Evolutionary conservation across 1,140 invertebrate species (phyloP).

Genomic region (Alviniconcha marisindica): DNA sequence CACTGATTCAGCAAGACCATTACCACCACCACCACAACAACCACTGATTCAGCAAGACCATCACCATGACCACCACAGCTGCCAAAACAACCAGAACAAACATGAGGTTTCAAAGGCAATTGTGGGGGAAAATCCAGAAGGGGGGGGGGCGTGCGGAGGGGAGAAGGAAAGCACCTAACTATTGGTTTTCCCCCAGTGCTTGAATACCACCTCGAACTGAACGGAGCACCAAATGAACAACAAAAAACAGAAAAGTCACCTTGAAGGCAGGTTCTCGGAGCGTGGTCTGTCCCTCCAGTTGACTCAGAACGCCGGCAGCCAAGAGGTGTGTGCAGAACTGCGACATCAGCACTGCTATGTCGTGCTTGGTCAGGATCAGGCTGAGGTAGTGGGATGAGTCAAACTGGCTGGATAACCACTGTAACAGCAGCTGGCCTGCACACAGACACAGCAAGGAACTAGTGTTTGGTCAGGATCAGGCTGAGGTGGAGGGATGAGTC

Average conservation of each 20-base stretch:
- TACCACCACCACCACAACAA: too few relatives aligned
- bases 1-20: too few relatives aligned
- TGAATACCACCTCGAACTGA: too few relatives aligned
- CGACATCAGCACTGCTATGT: conserved; percentile 84
- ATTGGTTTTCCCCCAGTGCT: too few relatives aligned
- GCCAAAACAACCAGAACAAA: too few relatives aligned
- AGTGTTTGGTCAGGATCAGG: conserved; percentile 80
- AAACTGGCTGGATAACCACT: conserved; percentile 90
- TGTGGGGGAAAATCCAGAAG: too few relatives aligned
- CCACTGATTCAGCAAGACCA: too few relatives aligned
- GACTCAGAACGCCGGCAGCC: conserved; percentile 87
- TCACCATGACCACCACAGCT: too few relatives aligned
- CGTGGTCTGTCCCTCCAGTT: conserved; percentile 81
- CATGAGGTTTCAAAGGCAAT: too few relatives aligned
- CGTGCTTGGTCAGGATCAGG: conserved; percentile 81
- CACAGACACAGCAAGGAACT: conserved; percentile 18
- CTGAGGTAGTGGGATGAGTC: conserved; percentile 82
- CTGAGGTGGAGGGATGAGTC: conserved; percentile 82
- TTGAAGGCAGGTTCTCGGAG: conserved; percentile 83
- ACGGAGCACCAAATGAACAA: too few relatives aligned
- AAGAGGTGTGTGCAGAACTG: conserved; percentile 93
- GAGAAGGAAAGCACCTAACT: too few relatives aligned
- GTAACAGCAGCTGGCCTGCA: conserved; percentile 91
- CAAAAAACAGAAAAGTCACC: conserved; percentile 81
- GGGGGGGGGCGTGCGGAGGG: too few relatives aligned